These are phyloP conservation scores for Halichoerus grypus DNA, from an alignment of 2,113 vertebrate species.

Conservation along the genomic window DNA sequence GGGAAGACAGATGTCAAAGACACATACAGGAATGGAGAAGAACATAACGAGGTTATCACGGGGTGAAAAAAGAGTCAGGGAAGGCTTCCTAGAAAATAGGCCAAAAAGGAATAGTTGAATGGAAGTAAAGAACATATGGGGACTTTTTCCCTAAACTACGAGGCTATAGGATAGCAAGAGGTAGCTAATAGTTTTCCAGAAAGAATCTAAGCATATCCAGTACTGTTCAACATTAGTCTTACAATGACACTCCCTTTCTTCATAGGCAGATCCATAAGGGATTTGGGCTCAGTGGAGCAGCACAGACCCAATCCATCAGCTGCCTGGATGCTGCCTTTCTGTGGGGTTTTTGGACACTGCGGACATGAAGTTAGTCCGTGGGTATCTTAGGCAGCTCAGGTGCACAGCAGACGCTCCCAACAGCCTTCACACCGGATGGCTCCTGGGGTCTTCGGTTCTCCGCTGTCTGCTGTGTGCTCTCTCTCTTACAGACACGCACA, in stretches of 20 bases:
- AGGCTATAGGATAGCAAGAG: not conserved
- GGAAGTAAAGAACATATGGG: not conserved
- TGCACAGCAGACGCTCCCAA: accelerated
- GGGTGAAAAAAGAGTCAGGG: not conserved
- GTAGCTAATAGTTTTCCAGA: not conserved
- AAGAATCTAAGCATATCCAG: not conserved
- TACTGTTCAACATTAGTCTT: not conserved
- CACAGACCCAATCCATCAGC: not conserved
- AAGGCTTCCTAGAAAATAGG: not conserved
- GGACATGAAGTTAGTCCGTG: not conserved
- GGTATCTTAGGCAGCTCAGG: accelerated
- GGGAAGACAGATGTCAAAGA: not conserved
- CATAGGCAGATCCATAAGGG: not conserved
- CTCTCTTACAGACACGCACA: not conserved
- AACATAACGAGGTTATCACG: accelerated
- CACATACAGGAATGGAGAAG: not conserved
- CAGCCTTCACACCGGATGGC: accelerated
- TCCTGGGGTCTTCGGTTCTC: not conserved
- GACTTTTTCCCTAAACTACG: not conserved
- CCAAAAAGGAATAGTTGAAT: not conserved
- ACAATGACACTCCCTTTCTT: not conserved
- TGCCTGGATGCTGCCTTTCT: not conserved
- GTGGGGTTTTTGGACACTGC: too few relatives aligned
- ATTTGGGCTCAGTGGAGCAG: not conserved
- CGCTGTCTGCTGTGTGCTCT: not conserved